Percentiles rank a stretch among this genome's conserved stretches.
phyloP scores from a whole-genome alignment of 2,113 vertebrate genomes.

The Otus sunia region DNA sequence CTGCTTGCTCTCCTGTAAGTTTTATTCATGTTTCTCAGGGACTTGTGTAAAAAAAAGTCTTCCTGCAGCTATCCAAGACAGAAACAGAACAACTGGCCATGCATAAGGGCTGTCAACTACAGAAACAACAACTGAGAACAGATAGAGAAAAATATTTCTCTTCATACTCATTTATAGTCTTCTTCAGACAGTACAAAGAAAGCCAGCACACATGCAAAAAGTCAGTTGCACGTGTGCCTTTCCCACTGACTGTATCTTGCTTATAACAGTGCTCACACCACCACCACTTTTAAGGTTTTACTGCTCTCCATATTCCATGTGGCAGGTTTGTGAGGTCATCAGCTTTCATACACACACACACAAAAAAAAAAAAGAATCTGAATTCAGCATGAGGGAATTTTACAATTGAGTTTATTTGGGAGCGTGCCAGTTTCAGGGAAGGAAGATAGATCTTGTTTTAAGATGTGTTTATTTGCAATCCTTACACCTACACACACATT shows the following conservation, averaged over 20 bases:
- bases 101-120: neutral
- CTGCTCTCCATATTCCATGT: neutral
- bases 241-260: neutral
- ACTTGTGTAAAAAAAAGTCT: neutral
- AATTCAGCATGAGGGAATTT: neutral
- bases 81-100: neutral
- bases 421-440: neutral
- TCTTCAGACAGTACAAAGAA: neutral
- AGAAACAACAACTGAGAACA: neutral
- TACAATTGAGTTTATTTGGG: neutral
- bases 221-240: neutral
- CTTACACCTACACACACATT: neutral
- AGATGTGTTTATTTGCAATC: constrained; percentile 44
- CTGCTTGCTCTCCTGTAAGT: neutral
- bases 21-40: neutral
- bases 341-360: neutral
- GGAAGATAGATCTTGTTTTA: constrained; percentile 30
- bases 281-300: neutral
- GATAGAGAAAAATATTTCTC: neutral
- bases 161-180: neutral
- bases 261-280: neutral
- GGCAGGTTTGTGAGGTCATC: neutral
- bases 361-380: neutral
- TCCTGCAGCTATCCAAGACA: neutral
- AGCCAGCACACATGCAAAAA: rapidly evolving